Evolutionary conservation across 2,888 invertebrate species (phyloP), one percentile per base, ranked within the genome.

Genomic region (Andrena trimmerana): DNA sequence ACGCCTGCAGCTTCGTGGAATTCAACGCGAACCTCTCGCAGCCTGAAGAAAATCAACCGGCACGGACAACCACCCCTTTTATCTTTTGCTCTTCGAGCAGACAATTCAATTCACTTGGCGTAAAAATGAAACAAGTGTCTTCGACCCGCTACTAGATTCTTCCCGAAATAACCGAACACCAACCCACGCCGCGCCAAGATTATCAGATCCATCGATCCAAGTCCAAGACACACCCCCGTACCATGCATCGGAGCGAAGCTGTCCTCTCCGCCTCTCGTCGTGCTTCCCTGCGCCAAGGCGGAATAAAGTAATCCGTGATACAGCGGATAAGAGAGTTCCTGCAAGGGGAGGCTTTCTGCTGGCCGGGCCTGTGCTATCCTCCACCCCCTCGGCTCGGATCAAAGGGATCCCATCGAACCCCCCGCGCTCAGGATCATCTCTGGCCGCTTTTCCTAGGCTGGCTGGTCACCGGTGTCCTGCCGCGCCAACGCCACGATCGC

Each of bases 261-360:
- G 59, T 59, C 59, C 62, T 36, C n/a, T 20, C 36, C 24, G 7
- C 62, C 33, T 57, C 42, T 42, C 13, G 8, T 13, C 62, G 52
- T 27, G 27, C 59, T n/a, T 31, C 27, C 16, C 36, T n/a, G 24
- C 48, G 24, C 57, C 69, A 10, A 68, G 10, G 42, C 57, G 57
- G n/a, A 42, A 36, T 57, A 57, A 42, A 66, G 66, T 66, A 60
- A 68, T 75, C 68, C 57, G 48, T 36, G 50, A 74, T 50, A 54
- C 68, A 24, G 50, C 27, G 7, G 74, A 75, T 48, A 60, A 75
- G 60, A 36, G 60, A 60, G 31, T n/a, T n/a, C 4, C 8, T 2
- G 42, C 2, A 50, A 59, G 42, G 31, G 13, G 54, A 3, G 65
- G 42, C 59, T 74, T n/a, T 70, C 10, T 27, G 29, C 16, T 16